These are phyloP conservation scores for Cephus cinctus DNA, from an alignment of 1,140 invertebrate species.

Conservation along the genomic window DNA sequence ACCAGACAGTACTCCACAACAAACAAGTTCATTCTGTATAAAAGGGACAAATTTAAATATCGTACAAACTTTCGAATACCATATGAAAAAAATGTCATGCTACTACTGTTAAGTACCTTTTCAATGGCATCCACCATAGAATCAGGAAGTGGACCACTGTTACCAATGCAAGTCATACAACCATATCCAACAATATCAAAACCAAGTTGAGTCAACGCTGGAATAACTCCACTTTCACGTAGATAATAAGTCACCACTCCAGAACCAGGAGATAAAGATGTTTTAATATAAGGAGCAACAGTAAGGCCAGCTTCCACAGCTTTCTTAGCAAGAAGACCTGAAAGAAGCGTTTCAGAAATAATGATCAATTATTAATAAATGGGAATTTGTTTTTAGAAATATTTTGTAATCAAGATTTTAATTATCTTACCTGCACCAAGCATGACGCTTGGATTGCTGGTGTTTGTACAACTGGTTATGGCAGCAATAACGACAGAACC, in stretches of 20 bases:
- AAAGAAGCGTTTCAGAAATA: conserved; percentile 12
- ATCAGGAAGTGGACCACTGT: conserved; percentile 92
- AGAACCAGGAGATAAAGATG: conserved; percentile 92
- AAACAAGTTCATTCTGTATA: conserved; percentile 82
- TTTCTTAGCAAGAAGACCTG: conserved; percentile 91
- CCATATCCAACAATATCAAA: conserved; percentile 96
- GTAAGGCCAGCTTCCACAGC: conserved; percentile 88
- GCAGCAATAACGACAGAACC: conserved; percentile 96
- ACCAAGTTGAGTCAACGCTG: conserved; percentile 82
- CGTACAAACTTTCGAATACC: conserved; percentile 15
- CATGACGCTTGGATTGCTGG: conserved; percentile 97
- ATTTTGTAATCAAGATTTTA: background rate
- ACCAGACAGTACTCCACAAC: conserved; percentile 92
- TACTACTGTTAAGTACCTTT: conserved; percentile 62
- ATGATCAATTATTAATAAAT: background rate
- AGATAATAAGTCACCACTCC: conserved; percentile 98
- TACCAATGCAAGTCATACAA: conserved; percentile 99
- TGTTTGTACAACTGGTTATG: conserved; percentile 98
- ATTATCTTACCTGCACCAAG: conserved; percentile 76
- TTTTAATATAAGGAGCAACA: conserved; percentile 94
- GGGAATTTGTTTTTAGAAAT: background rate
- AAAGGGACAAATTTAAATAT: conserved; percentile 10
- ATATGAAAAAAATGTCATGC: background rate
- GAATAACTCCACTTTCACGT: conserved; percentile 82
- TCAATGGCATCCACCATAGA: conserved; percentile 91